Base-by-base conservation (phyloP, 1,140 invertebrate genomes). In the Babylonia areolata region DNA sequence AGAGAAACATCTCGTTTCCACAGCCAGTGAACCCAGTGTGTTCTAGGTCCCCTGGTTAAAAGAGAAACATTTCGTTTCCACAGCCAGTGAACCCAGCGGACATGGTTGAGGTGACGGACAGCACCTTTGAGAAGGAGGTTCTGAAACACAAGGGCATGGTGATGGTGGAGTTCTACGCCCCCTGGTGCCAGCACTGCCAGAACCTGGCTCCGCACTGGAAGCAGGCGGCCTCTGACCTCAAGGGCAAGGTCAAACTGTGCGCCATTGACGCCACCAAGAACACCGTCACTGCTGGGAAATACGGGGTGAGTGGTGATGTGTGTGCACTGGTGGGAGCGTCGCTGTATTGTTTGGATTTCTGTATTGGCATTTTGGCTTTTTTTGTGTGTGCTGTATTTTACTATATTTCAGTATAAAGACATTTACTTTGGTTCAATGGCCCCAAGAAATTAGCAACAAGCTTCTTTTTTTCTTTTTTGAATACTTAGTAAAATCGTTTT, bases 121-220 rank as follows among this genome's bases (percentile, higher is more conserved):
- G 96, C 40, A 99, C 99, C 94, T 99, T 99, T 93, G 97, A 99
- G 86, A 96, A 98, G 92, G 91, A 97, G 51, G 98, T 99, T 20
- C 92, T 99, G 81, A 95, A 98, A 81, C 98, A 97, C 9, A 97
- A 98, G 28, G 98, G 99, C 91, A 96, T 98, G 94, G 99, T 98
- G 98, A 93, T 99, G 79, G 98, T 99, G 5, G 98, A 99, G 94
- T 99, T 99, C 95, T 99, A 96, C 94, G 99, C 99, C 28, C 99
- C 99, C 0, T 95, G 95, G 94, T 95, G 95, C 88, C 95, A 95
- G 9, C 94, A 99, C 94, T 99, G 98, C 91, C 99, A 99, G 95
- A 98, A 97, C 93, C 95, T 99, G 20, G 98, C 97, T 77, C 99
- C 99, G 0, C 97, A 98, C 89, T 99, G 98, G 98, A 97, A 97